Evolutionary conservation across 2,797 vertebrate genomes (phyloP).

Genomic region (Pangasius macronema): DNA sequence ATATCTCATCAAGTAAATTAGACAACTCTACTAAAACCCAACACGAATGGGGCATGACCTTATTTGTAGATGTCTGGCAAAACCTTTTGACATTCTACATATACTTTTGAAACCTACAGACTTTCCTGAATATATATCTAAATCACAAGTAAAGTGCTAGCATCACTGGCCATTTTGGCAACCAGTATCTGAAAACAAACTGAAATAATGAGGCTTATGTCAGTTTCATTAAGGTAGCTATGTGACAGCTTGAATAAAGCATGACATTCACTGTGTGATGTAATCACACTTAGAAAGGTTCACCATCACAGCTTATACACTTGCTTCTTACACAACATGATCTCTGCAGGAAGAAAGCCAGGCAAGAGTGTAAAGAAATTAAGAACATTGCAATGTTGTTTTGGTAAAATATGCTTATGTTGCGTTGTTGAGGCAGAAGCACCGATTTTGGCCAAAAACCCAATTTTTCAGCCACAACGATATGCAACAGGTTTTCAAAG

Average conservation of each 20-base stretch:
- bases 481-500: neutral
- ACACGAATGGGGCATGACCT: neutral
- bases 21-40: slow-evolving; percentile 43
- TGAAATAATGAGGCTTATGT: neutral
- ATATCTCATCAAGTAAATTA: slow-evolving; percentile 60
- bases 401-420: neutral
- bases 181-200: neutral
- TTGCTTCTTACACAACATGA: neutral
- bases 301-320: neutral
- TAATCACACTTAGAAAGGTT: neutral
- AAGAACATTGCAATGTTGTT: neutral
- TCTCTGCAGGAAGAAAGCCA: neutral
- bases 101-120: neutral
- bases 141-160: neutral
- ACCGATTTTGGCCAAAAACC: neutral
- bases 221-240: neutral
- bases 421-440: neutral
- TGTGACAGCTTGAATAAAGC: neutral
- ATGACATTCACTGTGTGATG: neutral
- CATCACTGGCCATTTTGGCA: neutral
- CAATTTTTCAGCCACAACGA: neutral
- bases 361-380: neutral
- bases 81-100: neutral
- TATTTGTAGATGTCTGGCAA: neutral
- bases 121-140: neutral